phyloP scores from a whole-genome alignment of 1,140 invertebrate genomes.

The Danaus plexippus region DNA sequence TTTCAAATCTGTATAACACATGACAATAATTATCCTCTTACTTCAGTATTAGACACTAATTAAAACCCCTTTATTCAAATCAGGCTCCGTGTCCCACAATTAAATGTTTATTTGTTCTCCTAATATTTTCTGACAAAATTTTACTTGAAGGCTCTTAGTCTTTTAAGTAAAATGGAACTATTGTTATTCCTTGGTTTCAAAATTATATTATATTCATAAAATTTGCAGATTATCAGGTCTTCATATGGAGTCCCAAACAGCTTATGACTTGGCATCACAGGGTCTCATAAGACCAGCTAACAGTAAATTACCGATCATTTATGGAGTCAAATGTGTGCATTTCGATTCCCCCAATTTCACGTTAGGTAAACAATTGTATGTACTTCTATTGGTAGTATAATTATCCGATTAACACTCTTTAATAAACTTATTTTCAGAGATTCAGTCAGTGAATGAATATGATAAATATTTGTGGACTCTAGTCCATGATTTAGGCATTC shows the following conservation, averaged over 20 bases:
- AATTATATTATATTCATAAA: slow-evolving; percentile 4
- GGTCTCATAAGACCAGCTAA: slow-evolving; percentile 84
- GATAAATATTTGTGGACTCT: slow-evolving; percentile 81
- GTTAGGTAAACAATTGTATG: slow-evolving; percentile 75
- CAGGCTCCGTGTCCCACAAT: too few species aligned
- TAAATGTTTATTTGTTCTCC: too few species aligned
- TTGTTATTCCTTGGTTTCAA: slow-evolving; percentile 1
- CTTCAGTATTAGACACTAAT: too few species aligned
- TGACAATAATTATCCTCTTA: too few species aligned
- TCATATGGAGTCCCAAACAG: slow-evolving; percentile 86
- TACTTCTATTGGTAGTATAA: not conserved
- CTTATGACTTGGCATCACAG: slow-evolving; percentile 87
- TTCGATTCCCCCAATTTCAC: slow-evolving; percentile 89
- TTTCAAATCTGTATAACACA: too few species aligned
- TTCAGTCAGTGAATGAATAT: slow-evolving; percentile 88
- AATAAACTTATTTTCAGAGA: slow-evolving; percentile 75
- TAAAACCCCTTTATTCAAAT: too few species aligned
- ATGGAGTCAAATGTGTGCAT: slow-evolving; percentile 87
- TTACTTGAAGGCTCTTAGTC: too few species aligned
- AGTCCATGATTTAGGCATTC: slow-evolving; percentile 84
- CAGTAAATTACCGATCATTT: slow-evolving; percentile 82
- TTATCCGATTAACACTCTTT: slow-evolving; percentile 1
- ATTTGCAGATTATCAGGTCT: slow-evolving; percentile 80
- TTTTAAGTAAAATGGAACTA: too few species aligned
- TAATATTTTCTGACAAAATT: too few species aligned